These are phyloP conservation scores for Musca vetustissima DNA, from an alignment of 1,140 invertebrate species.

Conservation along the genomic window DNA sequence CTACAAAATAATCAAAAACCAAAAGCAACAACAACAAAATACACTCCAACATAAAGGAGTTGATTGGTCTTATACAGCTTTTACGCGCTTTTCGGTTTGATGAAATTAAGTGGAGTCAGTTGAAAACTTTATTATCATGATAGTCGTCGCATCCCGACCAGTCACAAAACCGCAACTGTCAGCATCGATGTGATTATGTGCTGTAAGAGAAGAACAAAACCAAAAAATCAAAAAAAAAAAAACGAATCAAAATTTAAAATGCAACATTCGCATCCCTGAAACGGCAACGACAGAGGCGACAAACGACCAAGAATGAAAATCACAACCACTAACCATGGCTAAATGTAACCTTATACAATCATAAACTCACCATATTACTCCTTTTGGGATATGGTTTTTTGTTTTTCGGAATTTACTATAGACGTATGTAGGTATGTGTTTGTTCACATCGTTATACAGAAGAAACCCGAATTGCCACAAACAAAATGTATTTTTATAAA, in stretches of 20 bases:
- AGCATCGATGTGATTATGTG: too few relatives aligned
- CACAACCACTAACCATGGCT: constrained; percentile 3
- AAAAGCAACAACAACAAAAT: too few relatives aligned
- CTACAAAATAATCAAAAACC: too few relatives aligned
- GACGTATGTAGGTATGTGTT: too few relatives aligned
- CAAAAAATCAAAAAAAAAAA: neutral
- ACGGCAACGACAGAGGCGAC: neutral
- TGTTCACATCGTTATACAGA: too few relatives aligned
- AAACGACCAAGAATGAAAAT: neutral
- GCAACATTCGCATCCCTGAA: too few relatives aligned
- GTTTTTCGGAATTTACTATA: too few relatives aligned
- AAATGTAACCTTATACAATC: constrained; percentile 10
- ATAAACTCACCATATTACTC: constrained; percentile 16
- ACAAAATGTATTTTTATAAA: too few relatives aligned
- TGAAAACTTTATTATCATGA: constrained; percentile 22
- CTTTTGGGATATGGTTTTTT: neutral
- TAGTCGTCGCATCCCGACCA: neutral
- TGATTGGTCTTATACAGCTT: constrained; percentile 12
- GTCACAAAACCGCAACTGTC: too few relatives aligned
- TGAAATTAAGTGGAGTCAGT: constrained; percentile 14
- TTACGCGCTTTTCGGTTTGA: constrained; percentile 5
- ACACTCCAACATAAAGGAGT: neutral
- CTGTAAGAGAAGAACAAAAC: too few relatives aligned
- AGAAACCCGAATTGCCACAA: too few relatives aligned
- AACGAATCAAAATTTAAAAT: too few relatives aligned